Evolutionary conservation across 1,140 invertebrate species (phyloP), one percentile per base, ranked within the genome.

Genomic region (Neotoxoptera formosana): DNA sequence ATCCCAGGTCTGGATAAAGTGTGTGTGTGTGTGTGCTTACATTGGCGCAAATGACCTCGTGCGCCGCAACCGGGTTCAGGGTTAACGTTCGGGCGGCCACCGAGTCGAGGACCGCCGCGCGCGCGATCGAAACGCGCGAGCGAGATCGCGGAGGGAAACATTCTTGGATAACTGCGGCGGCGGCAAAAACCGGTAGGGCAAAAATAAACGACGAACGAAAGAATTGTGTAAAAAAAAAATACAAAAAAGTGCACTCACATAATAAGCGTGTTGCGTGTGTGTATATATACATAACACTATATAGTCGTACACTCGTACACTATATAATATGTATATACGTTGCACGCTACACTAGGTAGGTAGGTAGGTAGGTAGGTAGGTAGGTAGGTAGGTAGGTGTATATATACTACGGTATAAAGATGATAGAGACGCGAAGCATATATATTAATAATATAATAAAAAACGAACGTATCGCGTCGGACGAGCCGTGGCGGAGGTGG

Each of bases 1-100:
- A 53, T 53, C 60, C 14, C 60, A 76, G 60, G 30, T 76, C 60
- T 76, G 30, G 30, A n/a, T 76, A 76, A 76, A 83, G 83, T 84
- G 83, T 84, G 83, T 45, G 21, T 84, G 20, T 84, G 83, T 45
- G 83, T 45, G 53, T 11, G 89, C 9, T 56, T 23, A 30, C 56
- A 90, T 93, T 86, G 81, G 91, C 91, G 91, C 91, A 84, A 93
- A 93, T 84, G 91, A 93, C 91, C 91, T 93, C 91, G 91, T 83
- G 81, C 34, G 91, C 48, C 23, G 36, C 81, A 67, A 83, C 76
- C 91, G 91, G 81, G 91, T 93, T 93, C 91, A 93, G 91, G 91
- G 91, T 93, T 93, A 93, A 93, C 91, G 91, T 93, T 93, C 91
- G 91, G 87, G 88, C 88, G 53, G 53, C 34, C 53, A 51, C 36